Base-by-base conservation (phyloP, 1,140 invertebrate species). In the Caerostris darwini region DNA sequence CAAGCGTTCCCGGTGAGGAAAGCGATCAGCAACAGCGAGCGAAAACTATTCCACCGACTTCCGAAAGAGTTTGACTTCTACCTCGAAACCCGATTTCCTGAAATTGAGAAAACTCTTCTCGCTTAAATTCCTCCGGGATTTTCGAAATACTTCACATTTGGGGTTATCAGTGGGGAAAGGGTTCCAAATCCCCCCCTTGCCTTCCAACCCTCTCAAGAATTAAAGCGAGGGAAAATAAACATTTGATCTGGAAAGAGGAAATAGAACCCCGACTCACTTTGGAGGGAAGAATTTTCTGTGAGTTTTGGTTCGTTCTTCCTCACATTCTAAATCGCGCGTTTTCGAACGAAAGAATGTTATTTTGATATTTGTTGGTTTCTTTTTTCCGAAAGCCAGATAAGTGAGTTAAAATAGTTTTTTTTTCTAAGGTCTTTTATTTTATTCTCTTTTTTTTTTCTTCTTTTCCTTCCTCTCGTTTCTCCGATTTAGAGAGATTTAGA, bases 191-290 rank as follows among this genome's bases (percentile, higher is more conserved):
- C 54, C 7, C 54, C 54, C 17, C 83, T 7, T 56, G 19, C 57
- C n/a, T 7, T 57, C 58, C 34, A 19, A 19, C 19, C 57, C 83
- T 14, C 19, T n/a, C 8, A 57, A 85, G 83, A 85, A 85, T 85
- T 85, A 85, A 85, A 59, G 56, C 54, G 56, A 59, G 50, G 57
- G 83, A 57, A 85, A 85, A 85, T 85, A 85, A 85, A 85, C 83
- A 85, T 85, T 85, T 85, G 83, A 85, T 85, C 57, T 85, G 83
- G 71, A 77, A 77, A 77, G 10, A 34, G 71, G 71, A 77, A 77
- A 77, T 77, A 77, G 71, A 77, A 50, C 19, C 34, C 71, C 7
- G 71, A 77, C 8, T 77, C 50, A 7, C 71, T 71, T 50, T 67
- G 14, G n/a, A 77, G 53, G 10, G 34, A 50, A 77, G 7, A 77